phyloP scores from a whole-genome alignment of 2,797 vertebrate genomes.

The Jordanella pulchra region DNA sequence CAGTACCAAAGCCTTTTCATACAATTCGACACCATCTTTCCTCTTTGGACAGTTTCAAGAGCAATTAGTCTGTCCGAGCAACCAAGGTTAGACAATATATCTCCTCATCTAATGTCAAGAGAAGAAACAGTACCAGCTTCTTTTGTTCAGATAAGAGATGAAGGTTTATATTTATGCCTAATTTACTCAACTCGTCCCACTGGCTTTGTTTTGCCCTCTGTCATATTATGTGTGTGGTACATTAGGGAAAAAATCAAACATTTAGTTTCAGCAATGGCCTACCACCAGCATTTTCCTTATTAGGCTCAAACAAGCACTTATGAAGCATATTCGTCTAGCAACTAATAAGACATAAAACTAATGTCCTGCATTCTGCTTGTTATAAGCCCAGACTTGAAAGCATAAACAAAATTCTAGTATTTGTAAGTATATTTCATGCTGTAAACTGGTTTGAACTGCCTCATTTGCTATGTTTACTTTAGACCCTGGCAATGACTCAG shows the following conservation, averaged over 20 bases:
- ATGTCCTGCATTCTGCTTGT: conserved; percentile 8
- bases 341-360: conserved; percentile 15
- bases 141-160: conserved; percentile 57
- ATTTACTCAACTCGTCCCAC: conserved; percentile 60
- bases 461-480: conserved; percentile 1
- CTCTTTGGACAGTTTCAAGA: conserved; percentile 63
- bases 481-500: neutral
- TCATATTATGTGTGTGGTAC: conserved; percentile 35
- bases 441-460: neutral
- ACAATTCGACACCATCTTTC: conserved; percentile 10
- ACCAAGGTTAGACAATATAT: conserved; percentile 50
- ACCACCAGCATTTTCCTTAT: conserved; percentile 26
- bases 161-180: conserved; percentile 64
- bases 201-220: conserved; percentile 48
- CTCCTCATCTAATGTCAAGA: conserved; percentile 24
- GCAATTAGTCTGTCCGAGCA: conserved; percentile 69
- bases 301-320: conserved; percentile 34
- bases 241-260: conserved; percentile 26
- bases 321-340: conserved; percentile 4
- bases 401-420: conserved; percentile 1
- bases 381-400: neutral
- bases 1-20: neutral
- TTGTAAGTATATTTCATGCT: neutral
- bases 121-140: conserved; percentile 37
- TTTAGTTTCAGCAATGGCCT: conserved; percentile 36